Percentiles rank a stretch among this genome's conserved stretches.
phyloP scores from a whole-genome alignment of 2,113 vertebrate genomes.

The Smithornis capensis region DNA sequence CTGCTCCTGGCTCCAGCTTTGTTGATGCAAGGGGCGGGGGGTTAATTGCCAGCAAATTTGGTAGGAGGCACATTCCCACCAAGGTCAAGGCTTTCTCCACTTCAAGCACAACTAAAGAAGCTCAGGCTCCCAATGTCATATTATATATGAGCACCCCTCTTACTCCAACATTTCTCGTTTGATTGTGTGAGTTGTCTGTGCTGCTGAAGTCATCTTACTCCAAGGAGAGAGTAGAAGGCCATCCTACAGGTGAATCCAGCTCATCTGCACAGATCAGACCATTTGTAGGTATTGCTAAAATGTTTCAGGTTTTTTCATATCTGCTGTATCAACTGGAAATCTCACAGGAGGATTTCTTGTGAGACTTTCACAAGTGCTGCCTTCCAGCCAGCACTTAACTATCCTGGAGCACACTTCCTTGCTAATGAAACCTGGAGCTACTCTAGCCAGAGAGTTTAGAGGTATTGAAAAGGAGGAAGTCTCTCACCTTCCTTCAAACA shows the following conservation, averaged over 20 bases:
- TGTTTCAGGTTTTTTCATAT: not conserved
- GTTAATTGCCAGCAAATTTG: not conserved
- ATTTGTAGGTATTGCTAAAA: not conserved
- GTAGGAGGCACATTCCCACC: rapidly evolving
- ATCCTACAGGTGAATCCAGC: not conserved
- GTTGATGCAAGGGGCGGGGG: not conserved
- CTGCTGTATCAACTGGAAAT: not conserved
- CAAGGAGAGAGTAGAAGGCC: not conserved
- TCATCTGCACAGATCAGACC: not conserved
- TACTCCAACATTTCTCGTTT: not conserved
- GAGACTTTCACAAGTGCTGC: not conserved
- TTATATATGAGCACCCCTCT: not conserved
- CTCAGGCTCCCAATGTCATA: not conserved
- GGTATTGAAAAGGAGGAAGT: not conserved
- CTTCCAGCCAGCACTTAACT: not conserved
- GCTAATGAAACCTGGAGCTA: not conserved
- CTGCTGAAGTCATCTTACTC: not conserved
- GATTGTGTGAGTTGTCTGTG: not conserved
- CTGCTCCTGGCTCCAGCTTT: not conserved
- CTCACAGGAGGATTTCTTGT: not conserved
- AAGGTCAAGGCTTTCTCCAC: not conserved
- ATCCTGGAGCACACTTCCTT: not conserved
- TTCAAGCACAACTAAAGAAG: not conserved
- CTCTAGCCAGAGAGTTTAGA: not conserved
- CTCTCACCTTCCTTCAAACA: not conserved